Percentiles rank a stretch among this genome's conserved stretches.
phyloP scores from a whole-genome alignment of 30 jellyfish, hydroid and myxozoan genomes.

The Aurelia sp. region DNA sequence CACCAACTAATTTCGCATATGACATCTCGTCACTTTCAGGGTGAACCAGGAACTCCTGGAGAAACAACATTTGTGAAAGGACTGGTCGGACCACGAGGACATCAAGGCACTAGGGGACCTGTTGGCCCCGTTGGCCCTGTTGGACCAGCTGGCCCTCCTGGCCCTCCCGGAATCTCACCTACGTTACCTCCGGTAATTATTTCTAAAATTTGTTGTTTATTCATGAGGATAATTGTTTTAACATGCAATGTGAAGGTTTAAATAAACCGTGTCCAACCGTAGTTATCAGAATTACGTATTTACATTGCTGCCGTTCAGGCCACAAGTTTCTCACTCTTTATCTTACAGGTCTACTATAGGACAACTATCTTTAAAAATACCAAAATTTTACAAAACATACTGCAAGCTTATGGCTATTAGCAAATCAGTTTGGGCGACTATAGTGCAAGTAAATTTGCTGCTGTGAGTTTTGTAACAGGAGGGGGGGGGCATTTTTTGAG shows the following conservation, averaged over 20 bases:
- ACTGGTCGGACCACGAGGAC: constrained; percentile 62
- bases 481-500: no score
- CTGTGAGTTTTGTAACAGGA: no score
- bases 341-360: no score
- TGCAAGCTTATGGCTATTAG: no score
- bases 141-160: constrained; percentile 75
- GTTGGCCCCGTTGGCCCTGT: constrained; percentile 66
- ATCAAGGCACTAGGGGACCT: constrained; percentile 50
- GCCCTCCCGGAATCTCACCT: constrained; percentile 60
- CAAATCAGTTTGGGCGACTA: no score
- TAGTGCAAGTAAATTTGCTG: no score
- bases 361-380: no score
- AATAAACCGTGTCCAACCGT: no score
- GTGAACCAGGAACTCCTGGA: constrained; percentile 66
- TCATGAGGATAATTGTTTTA: neutral
- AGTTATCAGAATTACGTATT: neutral
- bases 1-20: no score
- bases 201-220: neutral
- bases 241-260: neutral
- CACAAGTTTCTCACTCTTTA: neutral
- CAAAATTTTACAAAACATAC: no score
- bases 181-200: constrained; percentile 29
- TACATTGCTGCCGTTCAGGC: no score
- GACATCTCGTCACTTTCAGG: neutral
- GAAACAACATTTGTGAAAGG: constrained; percentile 21